Base-by-base conservation (phyloP, 2,797 vertebrate genomes). In the Notamacropus eugenii region DNA sequence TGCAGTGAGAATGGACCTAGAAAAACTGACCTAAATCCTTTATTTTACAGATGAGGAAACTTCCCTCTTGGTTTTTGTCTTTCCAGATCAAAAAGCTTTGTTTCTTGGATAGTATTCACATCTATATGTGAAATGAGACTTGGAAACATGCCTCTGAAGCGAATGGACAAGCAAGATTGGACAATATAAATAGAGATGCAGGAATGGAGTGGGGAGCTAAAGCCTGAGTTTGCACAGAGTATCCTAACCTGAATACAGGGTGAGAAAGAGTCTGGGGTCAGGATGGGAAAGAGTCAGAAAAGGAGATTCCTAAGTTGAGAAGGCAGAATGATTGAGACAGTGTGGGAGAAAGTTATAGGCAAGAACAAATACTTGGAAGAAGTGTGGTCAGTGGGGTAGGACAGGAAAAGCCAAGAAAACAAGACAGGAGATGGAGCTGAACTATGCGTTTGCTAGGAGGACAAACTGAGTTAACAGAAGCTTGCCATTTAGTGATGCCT, bases 11-110 rank as follows among this genome's bases (percentile, higher is more conserved):
- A 22, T 10, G 5, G 5, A 40, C 19, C n/a, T 74, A 19, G 59
- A 62, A 62, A 3, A 62, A 62, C 4, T 62, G 14, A 3, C 59
- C 31, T 12, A 62, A 62, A 62, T 4, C 12, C 10, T 13, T 62
- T 0, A 40, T 74, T 40, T 74, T 40, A 74, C 8, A 22, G n/a
- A 40, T 22, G 19, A 22, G 4, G 34, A 13, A 28, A 40, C 67
- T 97, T 92, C n/a, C 50, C 54, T 57, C 50, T 74, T 22, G 59
- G 5, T 62, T 8, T 95, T 90, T 1, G 34, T 92, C 52, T 92
- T 97, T 96, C 46, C 59, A 93, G 59, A 92, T 92, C 93, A 96
- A n/a, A 93, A 62, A 67, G 3, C 82, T 22, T 92, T 90, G 91
- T 40, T 93, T 90, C 46, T 74, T 91, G 91, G 93, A 55, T 34